Conservation (phyloP, 2,888 invertebrate genomes). For the Trissolcus japonicus region DNA sequence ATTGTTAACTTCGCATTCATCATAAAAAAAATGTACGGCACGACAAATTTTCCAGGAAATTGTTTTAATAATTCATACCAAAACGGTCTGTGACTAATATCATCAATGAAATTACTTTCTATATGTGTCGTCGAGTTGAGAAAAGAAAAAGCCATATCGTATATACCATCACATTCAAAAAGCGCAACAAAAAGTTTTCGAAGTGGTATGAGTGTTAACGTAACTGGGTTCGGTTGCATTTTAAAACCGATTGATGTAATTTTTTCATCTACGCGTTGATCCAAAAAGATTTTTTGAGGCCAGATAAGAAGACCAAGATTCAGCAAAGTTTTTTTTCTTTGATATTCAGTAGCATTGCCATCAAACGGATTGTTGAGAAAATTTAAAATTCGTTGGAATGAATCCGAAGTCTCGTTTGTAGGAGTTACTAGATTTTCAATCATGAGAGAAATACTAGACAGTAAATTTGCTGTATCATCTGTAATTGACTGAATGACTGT, state of each 20-base stretch:
- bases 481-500: constrained; percentile 5
- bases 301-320: constrained; percentile 1
- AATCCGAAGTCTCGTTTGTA: background rate
- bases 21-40: constrained; percentile 1
- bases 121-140: background rate
- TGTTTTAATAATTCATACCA: no score
- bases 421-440: constrained; percentile 12
- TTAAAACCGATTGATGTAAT: background rate
- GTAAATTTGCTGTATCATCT: constrained; percentile 13
- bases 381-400: background rate
- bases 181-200: constrained; percentile 9
- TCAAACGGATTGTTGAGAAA: constrained; percentile 7
- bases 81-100: constrained; percentile 11
- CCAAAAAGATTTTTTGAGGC: background rate
- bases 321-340: constrained; percentile 4
- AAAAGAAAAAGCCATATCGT: constrained; percentile 7
- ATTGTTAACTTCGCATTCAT: background rate
- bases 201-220: constrained; percentile 7
- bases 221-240: constrained; percentile 5
- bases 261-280: background rate
- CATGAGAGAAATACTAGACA: constrained; percentile 12
- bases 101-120: background rate
- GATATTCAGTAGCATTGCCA: background rate
- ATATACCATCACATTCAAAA: constrained; percentile 9
- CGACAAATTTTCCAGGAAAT: constrained; percentile 11